phyloP scores from a whole-genome alignment of 2,797 vertebrate genomes.

The Acanthiza pusilla region DNA sequence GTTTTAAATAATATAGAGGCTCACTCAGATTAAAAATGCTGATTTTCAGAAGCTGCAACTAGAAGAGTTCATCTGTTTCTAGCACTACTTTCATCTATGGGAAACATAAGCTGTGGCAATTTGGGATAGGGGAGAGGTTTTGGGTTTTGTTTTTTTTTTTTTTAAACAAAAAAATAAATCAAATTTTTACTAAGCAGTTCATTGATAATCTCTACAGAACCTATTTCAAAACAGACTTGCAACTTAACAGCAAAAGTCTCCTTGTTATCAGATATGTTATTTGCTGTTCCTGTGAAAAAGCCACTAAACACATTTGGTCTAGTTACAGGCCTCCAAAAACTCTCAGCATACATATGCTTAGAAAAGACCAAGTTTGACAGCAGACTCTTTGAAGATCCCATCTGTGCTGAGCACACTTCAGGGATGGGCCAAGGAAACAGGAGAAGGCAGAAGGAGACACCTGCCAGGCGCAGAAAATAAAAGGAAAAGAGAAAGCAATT shows the following conservation, averaged over 20 bases:
- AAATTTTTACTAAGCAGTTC: not conserved
- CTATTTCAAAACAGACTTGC: not conserved
- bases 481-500: conserved; percentile 14
- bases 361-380: conserved; percentile 28
- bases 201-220: not conserved
- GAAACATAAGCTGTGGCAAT: not conserved
- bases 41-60: not conserved
- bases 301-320: not conserved
- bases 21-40: not conserved
- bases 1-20: not conserved
- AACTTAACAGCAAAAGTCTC: not conserved
- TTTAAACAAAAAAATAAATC: not conserved
- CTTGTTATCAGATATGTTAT: not conserved
- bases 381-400: conserved; percentile 22
- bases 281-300: conserved; percentile 39
- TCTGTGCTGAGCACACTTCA: conserved; percentile 13
- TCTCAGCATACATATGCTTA: conserved; percentile 1
- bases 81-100: not conserved
- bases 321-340: not conserved
- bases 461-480: not conserved
- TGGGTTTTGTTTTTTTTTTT: no score
- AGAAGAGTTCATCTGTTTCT: not conserved
- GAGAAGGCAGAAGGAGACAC: not conserved
- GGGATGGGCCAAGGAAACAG: not conserved
- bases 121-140: not conserved